Percentiles rank a stretch among this genome's conserved stretches.
Conservation (phyloP, 2,888 invertebrate species). For the Minunthozetes semirufus region DNA sequence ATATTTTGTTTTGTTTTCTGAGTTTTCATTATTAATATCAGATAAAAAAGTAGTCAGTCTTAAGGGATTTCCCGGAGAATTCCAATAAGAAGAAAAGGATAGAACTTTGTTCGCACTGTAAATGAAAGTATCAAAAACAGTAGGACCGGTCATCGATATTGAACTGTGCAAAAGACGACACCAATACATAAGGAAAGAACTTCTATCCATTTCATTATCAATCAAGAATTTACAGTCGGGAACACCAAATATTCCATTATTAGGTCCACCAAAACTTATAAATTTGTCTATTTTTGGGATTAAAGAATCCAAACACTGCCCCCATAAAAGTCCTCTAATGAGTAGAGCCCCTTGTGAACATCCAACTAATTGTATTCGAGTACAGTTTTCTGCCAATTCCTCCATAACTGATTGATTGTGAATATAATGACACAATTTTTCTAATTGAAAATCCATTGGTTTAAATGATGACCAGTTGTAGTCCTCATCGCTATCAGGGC, state of each 20-base stretch:
- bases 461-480: slow-evolving; percentile 15
- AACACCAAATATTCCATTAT: neutral
- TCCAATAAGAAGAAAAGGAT: slow-evolving; percentile 11
- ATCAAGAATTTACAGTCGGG: neutral
- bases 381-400: neutral
- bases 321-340: neutral
- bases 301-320: neutral
- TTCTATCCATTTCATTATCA: neutral
- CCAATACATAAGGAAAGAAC: neutral
- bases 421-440: neutral
- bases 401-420: neutral
- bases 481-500: neutral
- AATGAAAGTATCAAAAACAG: neutral
- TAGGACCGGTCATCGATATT: neutral
- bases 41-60: neutral
- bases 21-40: slow-evolving; percentile 12
- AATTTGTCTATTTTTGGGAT: slow-evolving; percentile 15
- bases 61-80: neutral
- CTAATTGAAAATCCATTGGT: slow-evolving; percentile 10
- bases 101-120: neutral
- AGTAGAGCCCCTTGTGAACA: slow-evolving; percentile 16
- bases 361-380: neutral
- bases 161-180: neutral
- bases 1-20: neutral
- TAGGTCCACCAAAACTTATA: slow-evolving; percentile 16